Evolutionary conservation across 92 coral and sea anemone genomes (phyloP), one percentile per base, ranked within the genome.

Genomic region (Parazoanthus atlanticus): DNA sequence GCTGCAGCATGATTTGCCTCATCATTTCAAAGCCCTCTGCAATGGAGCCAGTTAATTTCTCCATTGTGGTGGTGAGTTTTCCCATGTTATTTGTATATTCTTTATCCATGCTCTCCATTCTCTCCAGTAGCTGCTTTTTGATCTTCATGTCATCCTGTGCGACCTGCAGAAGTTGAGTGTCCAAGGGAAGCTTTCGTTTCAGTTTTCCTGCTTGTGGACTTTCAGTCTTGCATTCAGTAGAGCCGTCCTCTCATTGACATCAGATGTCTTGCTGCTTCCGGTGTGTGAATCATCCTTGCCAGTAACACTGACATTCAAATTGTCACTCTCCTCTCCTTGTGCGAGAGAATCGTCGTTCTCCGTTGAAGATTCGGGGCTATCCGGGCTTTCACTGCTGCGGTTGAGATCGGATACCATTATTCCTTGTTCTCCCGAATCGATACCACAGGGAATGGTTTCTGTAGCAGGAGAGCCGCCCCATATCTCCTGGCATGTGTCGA

Each of bases 381-480:
- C 65, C 65, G 25, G 65, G 65, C 65, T 56, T 56, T 56, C 65
- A 56, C 65, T 56, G 65, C 65, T 56, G 65, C 65, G 65, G 65
- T 56, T 56, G 65, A 56, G 65, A 56, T 56, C 65, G 65, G 65
- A 56, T 56, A 56, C 65, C 65, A 56, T 56, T 56, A 56, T 56
- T 56, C 65, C 25, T 56, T 56, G 65, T 43, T 78, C 83, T 78
- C 46, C 47, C 16, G 65, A 56, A 31, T 88, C 86, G 9, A 40
- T 79, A 34, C 90, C 90, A 79, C 88, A 83, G 31, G 28, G 34
- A 33, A 80, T 88, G n/a, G 90, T 76, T 38, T 78, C 70, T 88
- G 86, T 91, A 80, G 91, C 93, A 47, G 91, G 91, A 74, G 93
- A 91, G 17, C 93, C 93, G 64, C 93, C 88, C 93, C 91, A 91